These are phyloP conservation scores for Bos javanicus DNA, from an alignment of 2,113 vertebrate genomes.

Conservation along the genomic window DNA sequence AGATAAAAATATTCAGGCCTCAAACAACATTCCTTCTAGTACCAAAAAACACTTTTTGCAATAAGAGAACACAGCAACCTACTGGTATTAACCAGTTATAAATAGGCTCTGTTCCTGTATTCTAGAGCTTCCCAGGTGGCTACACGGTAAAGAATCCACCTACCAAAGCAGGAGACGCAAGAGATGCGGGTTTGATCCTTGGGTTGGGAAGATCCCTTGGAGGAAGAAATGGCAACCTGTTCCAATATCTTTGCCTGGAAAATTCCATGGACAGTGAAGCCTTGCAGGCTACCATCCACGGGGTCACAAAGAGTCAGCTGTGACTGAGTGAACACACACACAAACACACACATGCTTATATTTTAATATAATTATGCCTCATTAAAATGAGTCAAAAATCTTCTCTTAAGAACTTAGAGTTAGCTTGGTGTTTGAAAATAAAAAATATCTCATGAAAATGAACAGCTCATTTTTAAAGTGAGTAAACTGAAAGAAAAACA, in stretches of 20 bases:
- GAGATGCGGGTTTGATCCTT: not conserved
- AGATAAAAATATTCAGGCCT: not conserved
- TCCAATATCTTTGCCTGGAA: not conserved
- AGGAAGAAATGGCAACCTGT: not conserved
- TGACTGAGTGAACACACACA: not conserved
- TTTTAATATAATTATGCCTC: not conserved
- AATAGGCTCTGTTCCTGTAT: not conserved
- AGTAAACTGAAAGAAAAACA: not conserved
- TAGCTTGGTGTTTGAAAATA: not conserved
- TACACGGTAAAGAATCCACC: accelerated
- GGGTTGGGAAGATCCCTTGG: not conserved
- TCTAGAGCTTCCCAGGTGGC: not conserved
- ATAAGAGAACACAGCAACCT: not conserved
- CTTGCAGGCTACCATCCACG: not conserved
- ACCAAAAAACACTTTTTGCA: not conserved
- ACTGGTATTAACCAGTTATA: not conserved
- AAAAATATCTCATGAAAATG: not conserved
- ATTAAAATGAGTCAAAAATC: not conserved
- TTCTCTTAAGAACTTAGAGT: not conserved
- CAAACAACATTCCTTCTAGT: not conserved
- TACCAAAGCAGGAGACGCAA: not conserved
- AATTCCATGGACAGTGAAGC: not conserved
- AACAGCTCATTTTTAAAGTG: not conserved
- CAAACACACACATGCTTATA: not conserved
- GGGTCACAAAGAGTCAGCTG: not conserved